Evolutionary conservation across 1,140 invertebrate genomes (phyloP), one percentile per base, ranked within the genome.

Genomic region (Papilio polytes): DNA sequence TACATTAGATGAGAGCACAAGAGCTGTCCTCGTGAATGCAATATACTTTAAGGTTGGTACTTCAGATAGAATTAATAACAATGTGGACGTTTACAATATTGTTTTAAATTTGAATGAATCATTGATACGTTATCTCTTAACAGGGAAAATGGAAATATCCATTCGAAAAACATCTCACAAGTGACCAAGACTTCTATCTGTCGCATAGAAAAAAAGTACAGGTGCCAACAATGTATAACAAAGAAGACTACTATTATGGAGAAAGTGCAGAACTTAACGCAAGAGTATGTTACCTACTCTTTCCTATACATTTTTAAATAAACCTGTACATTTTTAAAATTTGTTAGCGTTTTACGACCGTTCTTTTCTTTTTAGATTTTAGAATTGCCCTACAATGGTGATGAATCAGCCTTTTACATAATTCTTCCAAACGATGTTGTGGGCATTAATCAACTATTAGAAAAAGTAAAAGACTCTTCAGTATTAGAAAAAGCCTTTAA

Each of bases 1-100:
- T 80, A 88, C 89, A 80, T 93, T 97, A 15, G 80, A 94, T 80
- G 83, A 87, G 3, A 83, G 92, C n/a, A 97, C 96, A 82, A 95
- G 89, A 81, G 81, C 98, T 59, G 95, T 98, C 10, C 92, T 98
- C 31, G 88, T 90, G n/a, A 92, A 92, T 63, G 91, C 91, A 9
- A 90, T 91, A 59, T 92, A 92, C 79, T 92, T 92, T 70, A 88
- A 91, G 88, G 91, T 91, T 84, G 73, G 53, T 80, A 36, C 66
- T 63, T 73, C 10, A 3, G 9, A 22, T 51, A 15, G 26, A 76
- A 53, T 53, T 46, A 53, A 59, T 7, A 41, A 41, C 36, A 41
- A 41, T 41, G 0, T 41, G 36, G 36, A 41, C 7, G 8, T n/a
- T n/a, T 41, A 41, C 9, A 31, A 7, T 13, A 44, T 56, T 26